phyloP scores from a whole-genome alignment of 2,888 invertebrate species.

The Drosophila paramelanica region DNA sequence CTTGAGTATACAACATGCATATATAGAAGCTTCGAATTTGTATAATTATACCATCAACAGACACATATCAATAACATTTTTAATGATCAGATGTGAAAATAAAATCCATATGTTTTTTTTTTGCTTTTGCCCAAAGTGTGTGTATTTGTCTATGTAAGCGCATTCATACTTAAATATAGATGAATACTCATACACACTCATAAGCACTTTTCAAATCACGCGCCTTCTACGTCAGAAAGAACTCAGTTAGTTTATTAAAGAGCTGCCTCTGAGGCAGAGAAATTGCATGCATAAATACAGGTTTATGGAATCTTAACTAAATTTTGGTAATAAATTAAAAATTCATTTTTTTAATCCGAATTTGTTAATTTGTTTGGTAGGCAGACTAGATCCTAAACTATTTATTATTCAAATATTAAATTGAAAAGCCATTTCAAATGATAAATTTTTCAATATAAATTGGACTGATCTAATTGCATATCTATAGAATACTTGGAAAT shows the following conservation, averaged over 20 bases:
- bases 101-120: neutral
- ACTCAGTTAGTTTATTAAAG: neutral
- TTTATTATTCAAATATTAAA: no score
- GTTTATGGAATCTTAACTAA: no score
- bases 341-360: neutral
- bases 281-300: neutral
- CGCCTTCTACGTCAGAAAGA: neutral
- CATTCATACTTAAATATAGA: conserved; percentile 1
- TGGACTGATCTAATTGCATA: no score
- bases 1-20: no score
- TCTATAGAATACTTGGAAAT: no score
- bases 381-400: no score
- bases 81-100: neutral
- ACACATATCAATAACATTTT: neutral
- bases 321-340: neutral
- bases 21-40: no score
- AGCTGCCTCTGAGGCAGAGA: neutral
- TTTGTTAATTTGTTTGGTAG: no score
- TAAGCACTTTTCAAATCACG: neutral
- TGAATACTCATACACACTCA: neutral
- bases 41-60: neutral
- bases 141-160: neutral
- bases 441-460: no score
- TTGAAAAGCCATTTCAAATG: no score
- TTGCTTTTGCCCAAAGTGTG: neutral